A percentile compares a stretch with the other conserved stretches of the same genome.
Evolutionary conservation across 2,113 vertebrate genomes (phyloP).

Genomic region (Cisticola juncidis): DNA sequence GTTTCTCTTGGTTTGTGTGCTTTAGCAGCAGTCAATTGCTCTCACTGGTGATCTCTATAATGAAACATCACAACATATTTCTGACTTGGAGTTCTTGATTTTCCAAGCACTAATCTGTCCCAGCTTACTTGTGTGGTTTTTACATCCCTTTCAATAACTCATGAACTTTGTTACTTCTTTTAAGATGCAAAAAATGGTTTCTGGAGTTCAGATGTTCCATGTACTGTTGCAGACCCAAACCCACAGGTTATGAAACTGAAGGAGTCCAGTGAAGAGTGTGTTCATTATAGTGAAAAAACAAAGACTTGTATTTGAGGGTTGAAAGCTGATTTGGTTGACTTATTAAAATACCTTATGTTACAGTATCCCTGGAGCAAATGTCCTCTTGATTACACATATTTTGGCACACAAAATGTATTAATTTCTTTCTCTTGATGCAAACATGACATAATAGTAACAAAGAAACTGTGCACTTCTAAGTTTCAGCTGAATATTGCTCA

Average conservation of each 20-base stretch:
- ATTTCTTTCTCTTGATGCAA: background rate
- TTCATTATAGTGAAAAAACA: background rate
- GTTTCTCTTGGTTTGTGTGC: background rate
- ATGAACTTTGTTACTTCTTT: background rate
- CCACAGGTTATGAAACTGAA: background rate
- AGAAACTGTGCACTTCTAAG: background rate
- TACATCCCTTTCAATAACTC: background rate
- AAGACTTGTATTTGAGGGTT: background rate
- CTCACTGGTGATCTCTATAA: background rate
- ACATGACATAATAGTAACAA: background rate
- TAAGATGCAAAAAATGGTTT: background rate
- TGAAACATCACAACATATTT: background rate
- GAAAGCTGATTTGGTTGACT: background rate
- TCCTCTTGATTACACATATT: background rate
- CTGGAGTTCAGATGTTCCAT: background rate
- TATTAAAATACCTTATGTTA: background rate
- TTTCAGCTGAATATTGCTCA: background rate
- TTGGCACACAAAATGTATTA: background rate
- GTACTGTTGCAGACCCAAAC: background rate
- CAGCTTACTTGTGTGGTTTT: background rate
- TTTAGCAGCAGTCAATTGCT: background rate
- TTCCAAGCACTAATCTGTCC: background rate
- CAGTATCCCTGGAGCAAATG: background rate
- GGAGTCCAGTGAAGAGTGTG: background rate
- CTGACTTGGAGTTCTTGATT: background rate